Evolutionary conservation across 2,888 invertebrate species (phyloP).

Genomic region (Drosophila kuntzei): DNA sequence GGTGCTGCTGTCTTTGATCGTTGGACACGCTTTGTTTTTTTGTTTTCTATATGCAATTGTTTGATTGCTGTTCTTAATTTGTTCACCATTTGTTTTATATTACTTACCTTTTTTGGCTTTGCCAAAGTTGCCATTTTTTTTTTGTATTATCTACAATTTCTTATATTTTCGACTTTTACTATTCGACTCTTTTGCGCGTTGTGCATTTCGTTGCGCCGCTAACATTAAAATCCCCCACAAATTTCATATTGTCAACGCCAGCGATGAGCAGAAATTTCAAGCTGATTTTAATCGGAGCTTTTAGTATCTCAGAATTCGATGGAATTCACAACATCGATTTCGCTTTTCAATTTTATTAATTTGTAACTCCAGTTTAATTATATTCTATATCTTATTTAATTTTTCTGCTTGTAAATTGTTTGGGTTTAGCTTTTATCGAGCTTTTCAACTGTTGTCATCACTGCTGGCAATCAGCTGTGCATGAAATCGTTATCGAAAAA

Average conservation of each 20-base stretch:
- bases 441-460: conserved; percentile 22
- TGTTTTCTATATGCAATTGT: conserved; percentile 64
- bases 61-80: conserved; percentile 9
- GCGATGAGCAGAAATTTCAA: conserved; percentile 25
- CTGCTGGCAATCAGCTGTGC: conserved; percentile 45
- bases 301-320: not conserved
- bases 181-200: conserved; percentile 27
- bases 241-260: conserved; percentile 16
- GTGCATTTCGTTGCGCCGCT: conserved; percentile 34
- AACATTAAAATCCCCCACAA: conserved; percentile 55
- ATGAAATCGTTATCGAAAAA: conserved; percentile 33
- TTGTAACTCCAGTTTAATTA: no score
- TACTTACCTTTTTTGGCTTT: conserved; percentile 82
- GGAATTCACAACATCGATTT: not conserved
- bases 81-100: not conserved
- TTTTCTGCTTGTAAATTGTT: not conserved
- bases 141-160: not conserved
- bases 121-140: conserved; percentile 84
- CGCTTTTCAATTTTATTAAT: accelerated
- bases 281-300: not conserved
- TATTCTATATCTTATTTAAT: not conserved
- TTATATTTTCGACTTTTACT: conserved; percentile 1
- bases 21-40: conserved; percentile 39
- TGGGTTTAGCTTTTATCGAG: not conserved
- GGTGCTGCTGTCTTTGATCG: conserved; percentile 24